Base-by-base conservation (phyloP, 2,888 invertebrate species). In the Aphidius colemani region DNA sequence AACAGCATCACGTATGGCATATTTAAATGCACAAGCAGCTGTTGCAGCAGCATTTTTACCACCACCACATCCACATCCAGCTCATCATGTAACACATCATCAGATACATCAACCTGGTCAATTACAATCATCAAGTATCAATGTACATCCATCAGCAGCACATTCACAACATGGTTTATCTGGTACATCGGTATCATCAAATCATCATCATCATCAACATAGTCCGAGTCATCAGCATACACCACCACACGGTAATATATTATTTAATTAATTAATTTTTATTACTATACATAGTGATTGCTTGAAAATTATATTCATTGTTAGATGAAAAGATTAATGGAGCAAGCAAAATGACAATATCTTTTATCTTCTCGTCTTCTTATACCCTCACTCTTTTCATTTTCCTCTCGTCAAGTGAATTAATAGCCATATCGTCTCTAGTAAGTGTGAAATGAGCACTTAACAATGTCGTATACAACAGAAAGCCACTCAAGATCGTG, bases 21-120 rank as follows among this genome's bases (percentile, higher is more conserved):
- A 95, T 82, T 92, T 95, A 83, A 94, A 94, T 84, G 94, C 94
- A 59, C 94, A 94, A 81, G 94, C 94, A 50, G 94, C 94, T n/a
- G 94, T 94, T 55, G 94, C 93, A 7, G 94, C 94, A 11, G 94
- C 94, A 55, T 94, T 94, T 83, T 83, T 94, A 74, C 93, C 93
- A 41, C 89, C 90, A 48, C 81, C 79, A 7, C 82, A 82, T 66
- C 89, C 88, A 50, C 75, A 75, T 66, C 88, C 87, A 61, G 87
- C 85, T 53, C 84, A 82, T 70, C 82, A 82, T 65, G 81, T 82
- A 72, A 74, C 82, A 46, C 83, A 82, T 75, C 82, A 82, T 74
- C 83, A 83, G 77, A 80, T 83, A 69, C 83, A 82, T 73, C 82
- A 79, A 71, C 76, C 82, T 64, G 80, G 82, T 60, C 83, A 83